Evolutionary conservation across 2,797 vertebrate species (phyloP), one percentile per base, ranked within the genome.

Genomic region (Rhadinocentrus ornatus): DNA sequence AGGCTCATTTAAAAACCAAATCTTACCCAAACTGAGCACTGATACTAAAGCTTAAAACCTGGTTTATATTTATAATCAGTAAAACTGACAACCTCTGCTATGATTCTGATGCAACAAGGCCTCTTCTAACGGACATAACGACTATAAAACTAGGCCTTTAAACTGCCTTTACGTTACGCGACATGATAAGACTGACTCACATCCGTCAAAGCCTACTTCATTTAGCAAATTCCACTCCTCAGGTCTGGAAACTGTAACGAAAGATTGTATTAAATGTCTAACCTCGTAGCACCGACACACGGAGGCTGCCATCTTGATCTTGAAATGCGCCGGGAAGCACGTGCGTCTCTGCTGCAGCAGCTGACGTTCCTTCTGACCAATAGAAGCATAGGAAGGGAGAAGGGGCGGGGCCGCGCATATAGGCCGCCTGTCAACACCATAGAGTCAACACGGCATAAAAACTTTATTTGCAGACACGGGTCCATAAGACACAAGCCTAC

Each of bases 221-320:
- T 24, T 27, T 4, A 2, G 2, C 10, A 6, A 18, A 24, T 0
- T 0, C 2, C 6, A 2, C 4, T 0, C 9, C 9, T 13, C 3
- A 50, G 0, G 20, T 20, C 0, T 0, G 0, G 10, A 0, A 18
- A 32, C n/a, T 11, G 59, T 1, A 50, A 9, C 26, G 58, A 80
- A 83, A 53, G 66, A 71, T 56, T 59, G 50, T 59, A 64, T 79
- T 67, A 62, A 61, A 8, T 12, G 62, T 41, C 91, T 92, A 15
- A 94, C 93, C 91, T 87, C 90, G 78, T 90, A 93, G 61, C 93
- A 92, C 73, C 89, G 90, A 91, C 91, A 91, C 71, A 94, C 55
- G 84, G 91, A 92, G 81, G 93, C 87, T 80, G 93, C 93, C 93
- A 94, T 94, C 90, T 94, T 94, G 86, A 79, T 80, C 74, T 81